Evolutionary conservation across 2,113 vertebrate species (phyloP), one percentile per base, ranked within the genome.

Genomic region (Megatriorchis doriae): DNA sequence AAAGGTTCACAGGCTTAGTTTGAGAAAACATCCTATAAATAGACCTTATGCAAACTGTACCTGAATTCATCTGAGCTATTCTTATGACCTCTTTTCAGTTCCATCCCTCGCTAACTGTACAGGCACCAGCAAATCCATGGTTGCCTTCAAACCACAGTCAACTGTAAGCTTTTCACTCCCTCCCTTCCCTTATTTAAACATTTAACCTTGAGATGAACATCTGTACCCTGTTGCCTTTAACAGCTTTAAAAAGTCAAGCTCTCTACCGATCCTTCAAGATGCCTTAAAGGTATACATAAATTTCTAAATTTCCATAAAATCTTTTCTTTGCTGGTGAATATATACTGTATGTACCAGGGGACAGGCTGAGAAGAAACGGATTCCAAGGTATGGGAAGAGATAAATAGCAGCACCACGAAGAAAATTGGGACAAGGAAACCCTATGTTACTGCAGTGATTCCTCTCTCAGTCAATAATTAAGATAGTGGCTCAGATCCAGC

Each of bases 21-120:
- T 62, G 48, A 87, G 48, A 95, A 94, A 89, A 29, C 26, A 83
- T 82, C 32, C 89, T 93, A 94, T 93, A 96, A 97, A 97, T 92
- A 96, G 87, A 83, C 32, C 34, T 32, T 27, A 53, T 32, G 42
- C 71, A 95, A 94, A 66, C 42, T 66, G 62, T 18, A 83, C 26
- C 81, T 86, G 89, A 73, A 91, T 85, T 91, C 70, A 80, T 88
- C 31, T 53, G 61, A 83, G 81, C 50, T 89, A 19, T 86, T 93
- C 84, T 91, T 42, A 27, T 84, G 73, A 65, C 70, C 84, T 89
- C 88, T 63, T 90, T 93, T 91, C 22, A 94, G 58, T 83, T 86
- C 32, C 50, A 89, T 34, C 50, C 50, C 31, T 85, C 0, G 0
- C 27, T 73, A 81, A 84, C 62, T 53, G 9, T 40, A 93, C 73